Evolutionary conservation across 2,113 vertebrate genomes (phyloP).

Genomic region (Arizona elegans): DNA sequence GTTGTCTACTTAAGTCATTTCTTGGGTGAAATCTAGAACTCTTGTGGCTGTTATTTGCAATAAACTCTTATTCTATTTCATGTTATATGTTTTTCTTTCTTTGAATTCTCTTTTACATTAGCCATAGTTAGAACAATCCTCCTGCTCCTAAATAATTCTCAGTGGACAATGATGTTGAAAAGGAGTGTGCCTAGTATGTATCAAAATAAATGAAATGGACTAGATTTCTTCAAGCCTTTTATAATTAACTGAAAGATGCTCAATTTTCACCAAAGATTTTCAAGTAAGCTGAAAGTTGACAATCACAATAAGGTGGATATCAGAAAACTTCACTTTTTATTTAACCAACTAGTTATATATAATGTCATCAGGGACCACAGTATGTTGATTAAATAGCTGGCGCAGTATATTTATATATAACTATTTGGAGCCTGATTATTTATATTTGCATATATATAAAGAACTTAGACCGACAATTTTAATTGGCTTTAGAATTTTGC

Average conservation of each 20-base stretch:
- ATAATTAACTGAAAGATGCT: not conserved
- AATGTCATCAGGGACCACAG: not conserved
- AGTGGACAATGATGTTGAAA: not conserved
- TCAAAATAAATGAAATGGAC: not conserved
- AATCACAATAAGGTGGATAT: not conserved
- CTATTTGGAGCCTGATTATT: not conserved
- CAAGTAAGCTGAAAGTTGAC: not conserved
- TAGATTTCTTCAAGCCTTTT: not conserved
- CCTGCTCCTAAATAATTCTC: not conserved
- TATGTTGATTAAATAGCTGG: not conserved
- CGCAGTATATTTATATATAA: not conserved
- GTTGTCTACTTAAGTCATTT: not conserved
- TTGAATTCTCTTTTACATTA: not conserved
- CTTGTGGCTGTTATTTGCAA: not conserved
- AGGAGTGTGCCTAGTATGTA: not conserved
- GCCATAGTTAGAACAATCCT: not conserved
- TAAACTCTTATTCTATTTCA: not conserved
- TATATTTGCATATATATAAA: not conserved
- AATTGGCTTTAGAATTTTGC: slow-evolving; percentile 34
- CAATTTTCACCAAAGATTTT: not conserved
- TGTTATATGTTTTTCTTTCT: not conserved
- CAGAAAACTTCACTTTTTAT: not conserved
- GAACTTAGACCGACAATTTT: not conserved
- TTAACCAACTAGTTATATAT: not conserved
- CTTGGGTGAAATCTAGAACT: not conserved